These are phyloP conservation scores for Notoglanidium macrostoma DNA, from an alignment of 2,797 vertebrate genomes.

Conservation along the genomic window DNA sequence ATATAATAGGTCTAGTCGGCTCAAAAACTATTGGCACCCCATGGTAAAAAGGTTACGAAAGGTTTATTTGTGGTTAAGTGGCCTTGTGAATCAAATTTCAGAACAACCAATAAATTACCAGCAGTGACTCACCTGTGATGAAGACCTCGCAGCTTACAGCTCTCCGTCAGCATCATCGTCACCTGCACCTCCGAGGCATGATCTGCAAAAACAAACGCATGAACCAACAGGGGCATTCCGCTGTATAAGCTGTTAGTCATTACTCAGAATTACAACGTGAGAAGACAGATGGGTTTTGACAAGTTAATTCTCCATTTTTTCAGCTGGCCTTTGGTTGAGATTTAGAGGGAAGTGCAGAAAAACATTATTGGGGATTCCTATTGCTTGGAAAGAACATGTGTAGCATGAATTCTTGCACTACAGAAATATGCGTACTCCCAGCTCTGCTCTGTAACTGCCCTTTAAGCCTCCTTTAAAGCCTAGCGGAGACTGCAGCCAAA, in stretches of 20 bases:
- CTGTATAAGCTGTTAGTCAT: neutral
- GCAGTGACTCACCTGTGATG: slow-evolving; percentile 87
- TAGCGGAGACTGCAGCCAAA: slow-evolving; percentile 34
- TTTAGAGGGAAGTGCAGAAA: neutral
- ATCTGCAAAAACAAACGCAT: slow-evolving; percentile 73
- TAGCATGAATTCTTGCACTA: neutral
- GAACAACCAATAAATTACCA: neutral
- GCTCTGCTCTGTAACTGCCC: neutral
- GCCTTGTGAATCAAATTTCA: neutral
- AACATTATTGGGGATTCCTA: neutral
- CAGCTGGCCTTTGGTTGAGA: neutral
- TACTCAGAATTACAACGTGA: neutral
- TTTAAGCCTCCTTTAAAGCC: neutral
- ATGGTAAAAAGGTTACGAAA: too few relatives aligned
- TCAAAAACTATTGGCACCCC: too few relatives aligned
- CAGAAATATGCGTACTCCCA: neutral
- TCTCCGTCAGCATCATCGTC: slow-evolving; percentile 99
- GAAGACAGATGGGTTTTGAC: slow-evolving; percentile 31
- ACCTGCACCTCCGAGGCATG: slow-evolving; percentile 97
- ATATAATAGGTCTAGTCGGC: too few relatives aligned
- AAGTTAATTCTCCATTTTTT: slow-evolving; percentile 10
- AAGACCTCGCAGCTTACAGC: slow-evolving; percentile 95
- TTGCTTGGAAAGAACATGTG: neutral
- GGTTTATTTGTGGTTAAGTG: neutral
- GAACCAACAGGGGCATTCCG: slow-evolving; percentile 39